Conservation (phyloP, 2,888 invertebrate genomes). For the Homarus gammarus region DNA sequence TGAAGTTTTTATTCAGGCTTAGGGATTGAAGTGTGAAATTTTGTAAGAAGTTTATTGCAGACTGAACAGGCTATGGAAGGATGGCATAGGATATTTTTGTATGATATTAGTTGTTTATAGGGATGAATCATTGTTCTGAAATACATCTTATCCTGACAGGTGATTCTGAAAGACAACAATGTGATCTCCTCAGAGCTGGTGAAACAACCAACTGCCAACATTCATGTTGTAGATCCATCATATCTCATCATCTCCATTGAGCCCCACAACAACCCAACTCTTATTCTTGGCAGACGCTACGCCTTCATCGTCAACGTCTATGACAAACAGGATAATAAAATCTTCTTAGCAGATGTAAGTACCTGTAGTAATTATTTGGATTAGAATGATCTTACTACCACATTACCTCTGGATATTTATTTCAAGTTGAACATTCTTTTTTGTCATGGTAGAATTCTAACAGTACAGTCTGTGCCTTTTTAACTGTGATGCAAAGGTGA, state of each 20-base stretch:
- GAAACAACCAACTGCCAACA: slow-evolving; percentile 83
- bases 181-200: slow-evolving; percentile 80
- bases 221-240: slow-evolving; percentile 86
- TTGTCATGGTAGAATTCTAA: too few species aligned
- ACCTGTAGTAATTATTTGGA: too few species aligned
- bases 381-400: too few species aligned
- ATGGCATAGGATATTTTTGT: too few species aligned
- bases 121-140: neutral
- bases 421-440: too few species aligned
- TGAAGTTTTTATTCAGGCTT: too few species aligned
- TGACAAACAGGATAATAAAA: slow-evolving; percentile 82
- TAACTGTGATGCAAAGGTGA: too few species aligned
- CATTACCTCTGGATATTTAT: too few species aligned
- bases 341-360: slow-evolving; percentile 80
- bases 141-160: slow-evolving; percentile 58
- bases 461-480: neutral
- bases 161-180: slow-evolving; percentile 84
- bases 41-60: too few species aligned
- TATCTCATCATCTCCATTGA: slow-evolving; percentile 84
- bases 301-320: slow-evolving; percentile 84
- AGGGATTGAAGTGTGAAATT: too few species aligned
- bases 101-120: too few species aligned
- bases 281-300: slow-evolving; percentile 85
- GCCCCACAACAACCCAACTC: slow-evolving; percentile 88
- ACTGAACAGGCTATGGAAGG: too few species aligned